These are phyloP conservation scores for Acanthosepion pharaonis DNA, from an alignment of 2,888 invertebrate genomes.

Conservation along the genomic window DNA sequence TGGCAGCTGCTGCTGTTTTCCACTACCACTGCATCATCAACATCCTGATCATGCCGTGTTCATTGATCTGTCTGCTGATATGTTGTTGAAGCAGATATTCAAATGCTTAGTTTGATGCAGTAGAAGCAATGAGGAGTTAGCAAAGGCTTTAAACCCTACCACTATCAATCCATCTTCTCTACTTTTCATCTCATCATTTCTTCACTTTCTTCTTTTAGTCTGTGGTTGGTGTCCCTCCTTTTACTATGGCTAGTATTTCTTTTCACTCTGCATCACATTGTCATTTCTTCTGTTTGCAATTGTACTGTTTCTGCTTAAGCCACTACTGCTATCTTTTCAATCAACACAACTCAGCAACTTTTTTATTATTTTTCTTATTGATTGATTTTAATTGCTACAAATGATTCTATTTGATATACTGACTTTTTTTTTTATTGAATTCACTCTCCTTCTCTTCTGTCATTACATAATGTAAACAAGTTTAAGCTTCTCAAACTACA, in stretches of 20 bases:
- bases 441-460: not conserved
- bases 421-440: not conserved
- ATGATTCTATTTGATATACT: not conserved
- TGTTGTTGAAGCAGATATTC: not conserved
- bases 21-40: not conserved
- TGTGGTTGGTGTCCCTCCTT: not conserved
- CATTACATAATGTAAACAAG: not conserved
- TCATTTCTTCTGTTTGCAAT: not conserved
- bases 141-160: not conserved
- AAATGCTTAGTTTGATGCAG: constrained; percentile 8
- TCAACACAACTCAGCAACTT: not conserved
- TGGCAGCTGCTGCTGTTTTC: constrained; percentile 12
- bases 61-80: constrained; percentile 25
- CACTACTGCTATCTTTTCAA: constrained; percentile 35
- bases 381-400: constrained; percentile 11
- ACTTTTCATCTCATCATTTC: not conserved
- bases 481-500: not conserved
- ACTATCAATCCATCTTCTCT: not conserved
- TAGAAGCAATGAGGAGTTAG: constrained; percentile 1
- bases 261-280: not conserved
- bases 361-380: not conserved
- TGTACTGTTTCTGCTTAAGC: not conserved
- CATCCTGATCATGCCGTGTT: not conserved
- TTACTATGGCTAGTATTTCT: not conserved
- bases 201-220: not conserved